Percentiles rank a stretch among this genome's conserved stretches.
phyloP scores from a whole-genome alignment of 2,888 invertebrate genomes.

The Hetaerina titia region DNA sequence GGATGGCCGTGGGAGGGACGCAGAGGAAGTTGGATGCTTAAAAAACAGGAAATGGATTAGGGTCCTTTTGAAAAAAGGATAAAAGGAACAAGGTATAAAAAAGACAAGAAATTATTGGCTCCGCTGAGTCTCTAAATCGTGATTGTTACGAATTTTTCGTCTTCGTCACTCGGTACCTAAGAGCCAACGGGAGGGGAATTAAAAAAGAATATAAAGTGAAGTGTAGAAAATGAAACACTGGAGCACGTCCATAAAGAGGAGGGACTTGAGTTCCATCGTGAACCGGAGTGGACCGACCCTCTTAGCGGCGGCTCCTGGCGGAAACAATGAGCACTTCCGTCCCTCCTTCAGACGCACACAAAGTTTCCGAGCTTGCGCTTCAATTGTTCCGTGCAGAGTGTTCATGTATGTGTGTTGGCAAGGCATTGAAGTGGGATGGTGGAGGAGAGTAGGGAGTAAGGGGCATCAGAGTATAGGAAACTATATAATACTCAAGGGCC shows the following conservation, averaged over 20 bases:
- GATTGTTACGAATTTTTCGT: neutral
- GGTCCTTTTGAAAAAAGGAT: neutral
- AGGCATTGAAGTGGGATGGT: neutral
- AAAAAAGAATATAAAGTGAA: neutral
- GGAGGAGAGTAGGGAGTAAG: neutral
- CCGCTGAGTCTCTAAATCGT: neutral
- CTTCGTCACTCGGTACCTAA: neutral
- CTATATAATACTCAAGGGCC: neutral
- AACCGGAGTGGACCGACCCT: neutral
- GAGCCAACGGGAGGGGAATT: neutral
- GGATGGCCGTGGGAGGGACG: neutral
- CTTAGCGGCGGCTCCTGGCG: neutral
- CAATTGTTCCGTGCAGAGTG: neutral
- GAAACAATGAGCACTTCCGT: slow-evolving; percentile 34
- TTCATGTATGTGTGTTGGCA: neutral
- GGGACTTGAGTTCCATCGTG: slow-evolving; percentile 1
- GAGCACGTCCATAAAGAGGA: neutral
- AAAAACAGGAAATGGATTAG: neutral
- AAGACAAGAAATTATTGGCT: neutral
- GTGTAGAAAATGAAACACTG: neutral
- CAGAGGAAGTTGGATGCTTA: neutral
- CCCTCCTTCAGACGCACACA: neutral
- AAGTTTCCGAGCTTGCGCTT: neutral
- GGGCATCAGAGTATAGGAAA: neutral
- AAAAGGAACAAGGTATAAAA: neutral